These are phyloP conservation scores for Nephrotoma flavescens DNA, from an alignment of 2,888 invertebrate species.

Conservation along the genomic window DNA sequence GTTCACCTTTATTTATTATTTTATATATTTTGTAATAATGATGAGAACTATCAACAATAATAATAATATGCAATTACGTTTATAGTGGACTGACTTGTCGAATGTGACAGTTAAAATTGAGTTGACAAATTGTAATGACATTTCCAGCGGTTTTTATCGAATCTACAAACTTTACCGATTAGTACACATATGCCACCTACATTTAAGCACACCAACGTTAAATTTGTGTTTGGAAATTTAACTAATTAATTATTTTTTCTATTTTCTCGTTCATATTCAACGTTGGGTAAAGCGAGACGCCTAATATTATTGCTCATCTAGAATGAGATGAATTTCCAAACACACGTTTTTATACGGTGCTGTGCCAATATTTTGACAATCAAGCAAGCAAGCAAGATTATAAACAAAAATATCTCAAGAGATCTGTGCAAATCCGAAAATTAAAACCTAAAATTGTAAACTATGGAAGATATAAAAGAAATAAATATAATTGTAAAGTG, in stretches of 20 bases:
- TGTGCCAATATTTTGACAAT: background rate
- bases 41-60: background rate
- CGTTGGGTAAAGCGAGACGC: background rate
- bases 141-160: background rate
- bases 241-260: background rate
- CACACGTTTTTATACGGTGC: background rate
- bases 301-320: background rate
- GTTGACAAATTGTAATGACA: background rate
- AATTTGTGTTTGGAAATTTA: background rate
- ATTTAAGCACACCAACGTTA: background rate
- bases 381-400: background rate
- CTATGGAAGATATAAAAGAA: constrained; percentile 18
- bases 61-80: background rate
- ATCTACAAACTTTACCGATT: background rate
- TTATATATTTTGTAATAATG: background rate
- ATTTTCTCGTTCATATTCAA: background rate
- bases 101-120: background rate
- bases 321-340: background rate
- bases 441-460: background rate
- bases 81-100: background rate
- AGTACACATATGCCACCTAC: background rate
- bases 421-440: background rate
- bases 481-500: constrained; percentile 68
- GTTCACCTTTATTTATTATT: background rate
- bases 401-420: background rate